These are phyloP conservation scores for Habropoda laboriosa DNA, from an alignment of 1,140 invertebrate species.

Conservation along the genomic window DNA sequence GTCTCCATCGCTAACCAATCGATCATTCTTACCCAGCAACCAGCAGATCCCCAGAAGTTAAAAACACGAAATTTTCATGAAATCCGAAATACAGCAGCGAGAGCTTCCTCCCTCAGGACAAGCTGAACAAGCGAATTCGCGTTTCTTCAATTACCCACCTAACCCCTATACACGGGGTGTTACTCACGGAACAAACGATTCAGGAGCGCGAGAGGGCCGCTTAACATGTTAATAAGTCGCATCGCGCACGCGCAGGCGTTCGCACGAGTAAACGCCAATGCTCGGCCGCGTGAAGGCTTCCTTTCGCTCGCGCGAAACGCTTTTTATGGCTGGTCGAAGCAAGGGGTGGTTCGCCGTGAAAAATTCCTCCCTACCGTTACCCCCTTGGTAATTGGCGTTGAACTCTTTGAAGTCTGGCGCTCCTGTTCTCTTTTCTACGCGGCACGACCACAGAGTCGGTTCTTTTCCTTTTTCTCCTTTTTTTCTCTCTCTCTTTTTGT, in stretches of 20 bases:
- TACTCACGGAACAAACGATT: constrained; percentile 12
- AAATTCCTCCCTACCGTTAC: constrained; percentile 8
- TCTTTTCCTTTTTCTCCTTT: constrained; percentile 33
- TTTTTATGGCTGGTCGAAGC: constrained; percentile 26
- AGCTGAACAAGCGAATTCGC: not conserved
- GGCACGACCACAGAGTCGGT: constrained; percentile 3
- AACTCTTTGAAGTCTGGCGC: constrained; percentile 61
- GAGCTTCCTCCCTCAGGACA: not conserved
- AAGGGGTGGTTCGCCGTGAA: constrained; percentile 30
- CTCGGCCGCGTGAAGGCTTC: constrained; percentile 24
- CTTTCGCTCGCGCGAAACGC: constrained; percentile 36
- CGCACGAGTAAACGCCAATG: constrained; percentile 43
- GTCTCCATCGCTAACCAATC: too few species aligned
- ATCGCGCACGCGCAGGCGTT: constrained; percentile 24
- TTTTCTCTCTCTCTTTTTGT: constrained; percentile 17
- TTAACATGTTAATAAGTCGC: constrained; percentile 51
- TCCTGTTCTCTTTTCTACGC: constrained; percentile 24
- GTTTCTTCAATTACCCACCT: constrained; percentile 1
- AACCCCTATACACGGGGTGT: not conserved
- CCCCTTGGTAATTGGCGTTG: constrained; percentile 44
- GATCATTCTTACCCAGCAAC: too few species aligned
- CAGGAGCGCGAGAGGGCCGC: constrained; percentile 15
- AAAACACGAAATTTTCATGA: too few species aligned
- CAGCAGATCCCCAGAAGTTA: too few species aligned
- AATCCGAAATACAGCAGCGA: not conserved